phyloP scores from a whole-genome alignment of 2,888 invertebrate species.

The Teleogryllus oceanicus region DNA sequence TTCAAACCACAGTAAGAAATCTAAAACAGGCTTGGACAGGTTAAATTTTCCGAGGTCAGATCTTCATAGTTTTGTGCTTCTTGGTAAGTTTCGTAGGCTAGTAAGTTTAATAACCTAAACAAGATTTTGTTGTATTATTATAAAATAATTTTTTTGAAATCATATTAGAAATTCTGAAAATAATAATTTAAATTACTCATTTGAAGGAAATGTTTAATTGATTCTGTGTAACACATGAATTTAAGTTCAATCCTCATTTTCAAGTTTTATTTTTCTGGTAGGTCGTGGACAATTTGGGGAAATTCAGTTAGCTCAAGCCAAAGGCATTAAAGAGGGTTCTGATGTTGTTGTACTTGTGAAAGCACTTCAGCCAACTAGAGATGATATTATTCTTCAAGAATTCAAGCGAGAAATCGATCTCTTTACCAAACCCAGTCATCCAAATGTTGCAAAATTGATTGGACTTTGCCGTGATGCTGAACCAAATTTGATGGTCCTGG shows the following conservation, averaged over 20 bases:
- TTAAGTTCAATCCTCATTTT: no score
- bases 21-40: constrained; percentile 66
- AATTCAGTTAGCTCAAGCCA: constrained; percentile 71
- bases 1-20: constrained; percentile 58
- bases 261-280: constrained; percentile 42
- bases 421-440: constrained; percentile 77
- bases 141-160: no score
- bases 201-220: background rate
- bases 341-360: constrained; percentile 66
- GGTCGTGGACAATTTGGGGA: constrained; percentile 92
- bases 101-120: no score
- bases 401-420: constrained; percentile 87
- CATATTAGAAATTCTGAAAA: no score
- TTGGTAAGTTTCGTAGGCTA: constrained; percentile 46
- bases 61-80: constrained; percentile 57
- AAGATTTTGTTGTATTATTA: no score
- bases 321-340: constrained; percentile 41
- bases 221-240: background rate
- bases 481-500: constrained; percentile 83
- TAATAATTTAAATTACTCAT: no score
- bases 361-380: constrained; percentile 70
- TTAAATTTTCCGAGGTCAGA: constrained; percentile 69
- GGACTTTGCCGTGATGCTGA: constrained; percentile 80
- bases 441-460: constrained; percentile 71
- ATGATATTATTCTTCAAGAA: constrained; percentile 73